phyloP scores from a whole-genome alignment of 1,140 invertebrate genomes.

The Capitella teleta region DNA sequence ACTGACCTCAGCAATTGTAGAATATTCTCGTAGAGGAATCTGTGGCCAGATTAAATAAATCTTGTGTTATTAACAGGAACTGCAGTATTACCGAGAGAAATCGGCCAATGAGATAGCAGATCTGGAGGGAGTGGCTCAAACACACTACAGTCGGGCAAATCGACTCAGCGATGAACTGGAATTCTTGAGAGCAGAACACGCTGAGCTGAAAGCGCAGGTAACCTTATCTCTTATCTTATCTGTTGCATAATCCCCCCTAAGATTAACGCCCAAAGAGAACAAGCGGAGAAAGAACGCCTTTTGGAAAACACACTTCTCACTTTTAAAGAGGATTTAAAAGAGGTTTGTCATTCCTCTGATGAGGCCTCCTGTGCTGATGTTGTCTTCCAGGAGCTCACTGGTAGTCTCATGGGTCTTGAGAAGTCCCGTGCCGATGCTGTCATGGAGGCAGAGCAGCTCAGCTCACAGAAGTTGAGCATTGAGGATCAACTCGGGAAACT shows the following conservation, averaged over 20 bases:
- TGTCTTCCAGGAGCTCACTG: constrained; percentile 14
- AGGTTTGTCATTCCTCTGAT: background rate
- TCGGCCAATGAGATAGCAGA: constrained; percentile 23
- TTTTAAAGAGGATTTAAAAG: background rate
- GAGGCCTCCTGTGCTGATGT: background rate
- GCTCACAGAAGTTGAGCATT: constrained; percentile 9
- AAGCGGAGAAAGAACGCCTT: background rate
- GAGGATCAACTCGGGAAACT: constrained; percentile 8
- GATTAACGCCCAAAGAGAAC: background rate
- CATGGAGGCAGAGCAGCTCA: constrained; percentile 8
- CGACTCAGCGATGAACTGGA: constrained; percentile 23
- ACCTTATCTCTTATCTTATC: constrained; percentile 5
- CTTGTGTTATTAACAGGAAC: too few relatives aligned
- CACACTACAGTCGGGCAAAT: constrained; percentile 30
- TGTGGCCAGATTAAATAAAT: too few relatives aligned
- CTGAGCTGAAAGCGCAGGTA: constrained; percentile 19
- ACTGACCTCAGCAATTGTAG: too few relatives aligned
- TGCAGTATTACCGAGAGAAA: constrained; percentile 23
- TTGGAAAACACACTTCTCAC: background rate
- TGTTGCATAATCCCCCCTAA: background rate
- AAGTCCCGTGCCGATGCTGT: constrained; percentile 7
- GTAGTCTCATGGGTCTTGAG: constrained; percentile 14
- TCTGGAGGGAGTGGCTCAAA: constrained; percentile 28
- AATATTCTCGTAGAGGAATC: too few relatives aligned
- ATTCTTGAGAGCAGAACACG: constrained; percentile 18